A percentile compares a stretch with the other conserved stretches of the same genome.
These are phyloP conservation scores for Potamilus streckersoni DNA, from an alignment of 1,140 invertebrate genomes.

Conservation along the genomic window DNA sequence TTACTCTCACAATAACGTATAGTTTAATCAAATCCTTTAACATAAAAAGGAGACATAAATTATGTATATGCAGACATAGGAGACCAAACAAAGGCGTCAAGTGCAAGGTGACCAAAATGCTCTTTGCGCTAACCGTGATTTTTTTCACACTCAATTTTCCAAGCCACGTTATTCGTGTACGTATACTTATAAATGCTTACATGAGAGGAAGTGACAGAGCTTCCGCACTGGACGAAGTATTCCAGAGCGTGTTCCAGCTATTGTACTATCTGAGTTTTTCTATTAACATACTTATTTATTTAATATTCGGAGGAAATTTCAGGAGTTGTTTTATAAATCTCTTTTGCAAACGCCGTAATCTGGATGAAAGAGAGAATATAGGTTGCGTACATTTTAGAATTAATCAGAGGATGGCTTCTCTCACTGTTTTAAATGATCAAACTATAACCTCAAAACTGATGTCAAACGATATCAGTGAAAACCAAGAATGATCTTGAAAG, in stretches of 20 bases:
- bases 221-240: slow-evolving; percentile 36
- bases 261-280: slow-evolving; percentile 86
- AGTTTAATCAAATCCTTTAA: slow-evolving; percentile 1
- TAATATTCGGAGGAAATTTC: slow-evolving; percentile 48
- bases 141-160: slow-evolving; percentile 86
- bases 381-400: no score
- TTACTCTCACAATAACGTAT: slow-evolving; percentile 17
- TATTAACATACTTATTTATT: slow-evolving; percentile 86
- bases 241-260: slow-evolving; percentile 73
- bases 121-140: slow-evolving; percentile 82
- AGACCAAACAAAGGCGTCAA: slow-evolving; percentile 69
- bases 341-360: no score
- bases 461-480: no score
- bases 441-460: no score
- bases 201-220: slow-evolving; percentile 3
- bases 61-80: slow-evolving; percentile 1
- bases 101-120: slow-evolving; percentile 81
- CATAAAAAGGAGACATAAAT: no score
- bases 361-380: no score
- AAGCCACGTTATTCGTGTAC: slow-evolving; percentile 63
- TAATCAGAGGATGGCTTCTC: no score
- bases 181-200: slow-evolving; percentile 46
- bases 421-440: no score
- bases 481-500: no score
- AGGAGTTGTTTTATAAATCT: slow-evolving; percentile 30